Evolutionary conservation across 2,113 vertebrate species (phyloP).

Genomic region (Oryzias melastigma): DNA sequence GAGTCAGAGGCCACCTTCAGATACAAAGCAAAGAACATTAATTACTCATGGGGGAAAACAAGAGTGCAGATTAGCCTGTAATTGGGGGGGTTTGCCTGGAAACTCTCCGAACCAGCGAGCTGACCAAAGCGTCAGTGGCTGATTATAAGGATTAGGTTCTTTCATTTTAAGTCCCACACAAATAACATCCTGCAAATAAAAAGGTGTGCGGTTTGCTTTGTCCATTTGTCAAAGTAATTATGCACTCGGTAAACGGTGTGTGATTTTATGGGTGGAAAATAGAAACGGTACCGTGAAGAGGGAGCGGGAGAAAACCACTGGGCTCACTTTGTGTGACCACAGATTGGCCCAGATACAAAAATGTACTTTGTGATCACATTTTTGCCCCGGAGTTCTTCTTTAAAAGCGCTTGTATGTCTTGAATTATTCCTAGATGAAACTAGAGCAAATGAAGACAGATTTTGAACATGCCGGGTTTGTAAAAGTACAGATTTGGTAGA

Average conservation of each 20-base stretch:
- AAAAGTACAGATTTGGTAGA: constrained; percentile 17
- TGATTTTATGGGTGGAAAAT: constrained; percentile 12
- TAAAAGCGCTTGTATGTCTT: no score
- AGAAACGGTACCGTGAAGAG: constrained; percentile 8
- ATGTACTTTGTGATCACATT: not conserved
- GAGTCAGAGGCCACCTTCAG: constrained; percentile 38
- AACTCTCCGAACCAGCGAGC: constrained; percentile 40
- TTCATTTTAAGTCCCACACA: constrained; percentile 10
- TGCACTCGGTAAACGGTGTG: not conserved
- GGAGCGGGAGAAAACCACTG: constrained; percentile 29
- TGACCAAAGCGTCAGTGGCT: constrained; percentile 47
- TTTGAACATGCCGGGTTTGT: not conserved
- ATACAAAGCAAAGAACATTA: constrained; percentile 49
- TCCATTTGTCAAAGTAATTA: constrained; percentile 34
- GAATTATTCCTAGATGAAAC: no score
- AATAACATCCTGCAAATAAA: constrained; percentile 23
- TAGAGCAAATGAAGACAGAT: no score
- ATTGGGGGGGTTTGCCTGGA: constrained; percentile 51
- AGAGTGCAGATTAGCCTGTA: constrained; percentile 53
- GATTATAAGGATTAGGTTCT: constrained; percentile 35
- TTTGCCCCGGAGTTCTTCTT: not conserved
- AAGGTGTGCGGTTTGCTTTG: constrained; percentile 27
- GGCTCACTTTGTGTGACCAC: constrained; percentile 12
- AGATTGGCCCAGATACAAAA: constrained; percentile 26
- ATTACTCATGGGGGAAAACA: constrained; percentile 52